Evolutionary conservation across 2,888 invertebrate genomes (phyloP), one percentile per base, ranked within the genome.

Genomic region (Apamea sordens): DNA sequence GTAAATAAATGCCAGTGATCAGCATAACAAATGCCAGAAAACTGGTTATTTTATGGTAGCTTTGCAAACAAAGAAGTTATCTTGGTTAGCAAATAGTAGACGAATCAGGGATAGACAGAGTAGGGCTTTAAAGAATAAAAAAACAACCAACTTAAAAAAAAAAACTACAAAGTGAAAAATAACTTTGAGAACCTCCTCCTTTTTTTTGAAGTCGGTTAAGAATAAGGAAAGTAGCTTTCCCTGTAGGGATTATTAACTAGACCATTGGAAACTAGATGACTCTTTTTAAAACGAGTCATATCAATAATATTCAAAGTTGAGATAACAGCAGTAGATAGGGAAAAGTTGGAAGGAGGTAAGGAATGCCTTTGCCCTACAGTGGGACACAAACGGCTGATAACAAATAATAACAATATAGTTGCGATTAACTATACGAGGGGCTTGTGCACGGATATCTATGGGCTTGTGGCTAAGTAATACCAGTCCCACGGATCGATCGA

Each of bases 1-100:
- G 28, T 71, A 65, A 65, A 65, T 73, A 65, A 74, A 64, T 83
- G 24, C 18, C 50, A 79, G 74, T 71, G 70, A 72, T 83, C 56
- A 79, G 61, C 56, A 44, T 68, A 71, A 59, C 32, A 72, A 79
- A 83, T 64, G 4, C 36, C 56, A 59, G 41, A 32, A 59, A 79
- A 64, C 73, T 59, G 53, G 47, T 71, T 79, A 50, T 53, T 28
- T 41, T 59, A 59, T 59, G 28, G 59, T 24, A n/a, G n/a, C 32
- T 80, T 61, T 32, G 28, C 53, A 50, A 80, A 64, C 24, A 79
- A 79, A 69, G 41, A 69, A 67, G 11, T 80, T 80, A 15, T 53
- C 8, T 64, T 47, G 8, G 0, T n/a, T 71, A 50, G 6, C 41
- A 32, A 44, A 32, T 21, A 63, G 41, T 24, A n/a, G n/a, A 21